Percentiles rank a stretch among this genome's conserved stretches.
These are phyloP conservation scores for Tachysurus vachellii DNA, from an alignment of 2,113 vertebrate species.

Conservation along the genomic window DNA sequence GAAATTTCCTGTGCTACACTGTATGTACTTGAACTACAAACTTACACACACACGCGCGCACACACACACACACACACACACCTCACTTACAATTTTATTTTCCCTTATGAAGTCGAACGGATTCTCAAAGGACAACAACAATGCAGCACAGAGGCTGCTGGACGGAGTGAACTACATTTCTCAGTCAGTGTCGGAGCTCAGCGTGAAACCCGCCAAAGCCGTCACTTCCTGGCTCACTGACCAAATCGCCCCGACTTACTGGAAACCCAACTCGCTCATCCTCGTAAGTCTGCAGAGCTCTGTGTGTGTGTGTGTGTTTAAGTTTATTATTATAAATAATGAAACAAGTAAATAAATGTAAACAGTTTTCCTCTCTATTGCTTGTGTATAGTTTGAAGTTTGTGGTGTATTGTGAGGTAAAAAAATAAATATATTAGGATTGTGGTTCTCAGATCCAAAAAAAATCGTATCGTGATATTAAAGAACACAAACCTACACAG, in stretches of 20 bases:
- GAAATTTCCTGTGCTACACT: neutral
- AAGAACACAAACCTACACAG: neutral
- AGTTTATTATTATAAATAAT: too few relatives aligned
- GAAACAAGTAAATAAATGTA: too few relatives aligned
- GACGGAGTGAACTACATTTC: conserved; percentile 98
- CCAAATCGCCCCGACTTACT: conserved; percentile 97
- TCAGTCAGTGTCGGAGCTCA: conserved; percentile 95
- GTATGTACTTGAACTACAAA: neutral
- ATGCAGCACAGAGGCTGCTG: conserved; percentile 93
- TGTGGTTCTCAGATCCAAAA: neutral
- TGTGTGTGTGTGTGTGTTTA: too few relatives aligned
- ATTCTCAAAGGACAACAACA: conserved; percentile 98
- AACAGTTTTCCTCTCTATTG: too few relatives aligned
- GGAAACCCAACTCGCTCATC: conserved; percentile 96
- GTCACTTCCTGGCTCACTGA: conserved; percentile 98
- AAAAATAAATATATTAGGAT: neutral
- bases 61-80: neutral
- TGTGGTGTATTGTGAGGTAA: too few relatives aligned
- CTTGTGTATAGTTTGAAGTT: too few relatives aligned
- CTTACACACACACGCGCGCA: neutral
- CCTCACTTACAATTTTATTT: neutral
- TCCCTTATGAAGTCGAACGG: conserved; percentile 80
- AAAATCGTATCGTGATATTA: neutral
- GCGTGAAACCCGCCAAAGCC: conserved; percentile 94
- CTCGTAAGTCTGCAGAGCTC: conserved; percentile 73